Percentiles rank a stretch among this genome's conserved stretches.
phyloP scores from a whole-genome alignment of 2,888 invertebrate species.

The Corythucha ciliata region DNA sequence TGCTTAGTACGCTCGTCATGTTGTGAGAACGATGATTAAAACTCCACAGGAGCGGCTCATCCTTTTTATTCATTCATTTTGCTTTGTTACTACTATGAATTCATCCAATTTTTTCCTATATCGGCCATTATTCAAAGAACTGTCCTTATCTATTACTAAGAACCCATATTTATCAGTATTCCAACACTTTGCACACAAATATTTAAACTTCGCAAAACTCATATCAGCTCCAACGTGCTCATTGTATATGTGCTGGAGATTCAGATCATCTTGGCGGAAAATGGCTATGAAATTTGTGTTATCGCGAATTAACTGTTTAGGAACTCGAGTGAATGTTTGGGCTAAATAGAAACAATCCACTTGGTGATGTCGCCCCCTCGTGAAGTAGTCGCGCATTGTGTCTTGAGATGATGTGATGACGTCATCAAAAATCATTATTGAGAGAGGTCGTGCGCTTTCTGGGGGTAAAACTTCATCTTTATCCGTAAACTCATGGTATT shows the following conservation, averaged over 20 bases:
- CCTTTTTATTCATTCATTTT: too few relatives aligned
- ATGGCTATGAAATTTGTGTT: conserved; percentile 6
- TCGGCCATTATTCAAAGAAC: conserved; percentile 13
- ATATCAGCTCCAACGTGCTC: conserved; percentile 16
- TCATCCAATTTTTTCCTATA: conserved; percentile 10
- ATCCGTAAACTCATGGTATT: conserved; percentile 32
- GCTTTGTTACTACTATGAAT: too few relatives aligned
- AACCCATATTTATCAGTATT: conserved; percentile 10
- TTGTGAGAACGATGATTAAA: too few relatives aligned
- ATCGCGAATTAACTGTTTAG: conserved; percentile 17
- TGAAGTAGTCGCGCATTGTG: conserved; percentile 37
- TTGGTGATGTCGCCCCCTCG: conserved; percentile 38
- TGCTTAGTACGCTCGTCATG: too few relatives aligned
- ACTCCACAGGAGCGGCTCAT: too few relatives aligned
- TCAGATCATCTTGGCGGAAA: background rate
- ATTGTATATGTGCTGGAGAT: conserved; percentile 15
- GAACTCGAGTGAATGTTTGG: conserved; percentile 38
- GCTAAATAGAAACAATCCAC: conserved; percentile 40
- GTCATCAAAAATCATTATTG: conserved; percentile 41
- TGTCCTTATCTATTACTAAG: conserved; percentile 15
- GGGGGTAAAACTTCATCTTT: conserved; percentile 33
- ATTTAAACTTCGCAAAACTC: conserved; percentile 5
- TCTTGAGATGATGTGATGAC: conserved; percentile 38
- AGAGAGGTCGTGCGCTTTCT: conserved; percentile 35
- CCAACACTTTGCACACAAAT: conserved; percentile 12